Evolutionary conservation across 2,888 invertebrate genomes (phyloP).

Genomic region (Archips crataeganus): DNA sequence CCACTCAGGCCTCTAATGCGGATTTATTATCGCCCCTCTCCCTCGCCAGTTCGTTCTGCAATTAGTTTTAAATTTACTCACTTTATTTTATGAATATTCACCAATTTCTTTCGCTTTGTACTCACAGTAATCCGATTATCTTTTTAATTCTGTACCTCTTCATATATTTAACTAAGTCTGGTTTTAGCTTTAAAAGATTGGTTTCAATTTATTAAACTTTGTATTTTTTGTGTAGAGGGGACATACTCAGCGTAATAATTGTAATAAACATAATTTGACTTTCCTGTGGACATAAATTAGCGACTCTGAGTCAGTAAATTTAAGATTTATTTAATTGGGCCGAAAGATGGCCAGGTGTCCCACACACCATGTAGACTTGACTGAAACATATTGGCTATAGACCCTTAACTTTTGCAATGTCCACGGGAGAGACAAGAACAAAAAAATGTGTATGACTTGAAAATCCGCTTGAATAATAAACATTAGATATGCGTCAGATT

Average conservation of each 20-base stretch:
- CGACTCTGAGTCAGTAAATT: too few relatives aligned
- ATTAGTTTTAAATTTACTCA: conserved; percentile 54
- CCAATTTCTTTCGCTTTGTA: conserved; percentile 41
- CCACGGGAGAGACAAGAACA: too few relatives aligned
- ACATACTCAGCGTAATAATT: too few relatives aligned
- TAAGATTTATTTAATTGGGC: too few relatives aligned
- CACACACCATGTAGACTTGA: too few relatives aligned
- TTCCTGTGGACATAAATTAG: too few relatives aligned
- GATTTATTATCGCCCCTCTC: conserved; percentile 65
- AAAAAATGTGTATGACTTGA: too few relatives aligned
- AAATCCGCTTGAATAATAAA: too few relatives aligned
- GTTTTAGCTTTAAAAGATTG: background rate
- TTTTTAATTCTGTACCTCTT: background rate
- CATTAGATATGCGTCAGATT: background rate
- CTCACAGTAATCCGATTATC: conserved; percentile 16
- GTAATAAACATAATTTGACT: too few relatives aligned
- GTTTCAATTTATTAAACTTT: background rate
- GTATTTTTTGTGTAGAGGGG: background rate
- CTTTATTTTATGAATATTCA: conserved; percentile 45
- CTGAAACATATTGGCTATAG: too few relatives aligned
- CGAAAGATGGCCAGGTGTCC: too few relatives aligned
- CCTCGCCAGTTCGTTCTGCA: conserved; percentile 50
- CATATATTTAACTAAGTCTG: background rate
- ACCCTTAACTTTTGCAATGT: too few relatives aligned
- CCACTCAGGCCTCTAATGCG: conserved; percentile 53